Conservation (phyloP, 2,113 vertebrate species). For the Notarius quadriscutis region DNA sequence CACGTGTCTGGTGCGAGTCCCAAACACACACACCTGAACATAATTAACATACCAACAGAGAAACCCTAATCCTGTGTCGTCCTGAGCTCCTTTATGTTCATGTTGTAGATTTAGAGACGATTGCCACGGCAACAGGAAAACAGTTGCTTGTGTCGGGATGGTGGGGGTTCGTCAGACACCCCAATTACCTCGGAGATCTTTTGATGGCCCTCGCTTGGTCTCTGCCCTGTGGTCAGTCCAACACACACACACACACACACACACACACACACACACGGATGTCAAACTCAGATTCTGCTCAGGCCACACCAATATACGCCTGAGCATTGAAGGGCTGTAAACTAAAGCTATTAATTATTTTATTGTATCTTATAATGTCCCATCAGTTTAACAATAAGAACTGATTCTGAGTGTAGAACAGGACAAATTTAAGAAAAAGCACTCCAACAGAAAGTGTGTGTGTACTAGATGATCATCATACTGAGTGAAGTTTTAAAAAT, state of each 20-base stretch:
- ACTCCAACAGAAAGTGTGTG: no score
- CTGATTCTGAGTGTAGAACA: no score
- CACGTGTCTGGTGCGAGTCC: no score
- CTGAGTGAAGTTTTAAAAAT: no score
- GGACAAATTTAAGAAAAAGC: no score
- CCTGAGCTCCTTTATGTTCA: neutral
- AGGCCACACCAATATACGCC: no score
- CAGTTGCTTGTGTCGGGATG: conserved; percentile 85
- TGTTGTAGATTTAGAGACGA: conserved; percentile 79
- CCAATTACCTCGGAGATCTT: conserved; percentile 88
- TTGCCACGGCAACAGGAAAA: conserved; percentile 84
- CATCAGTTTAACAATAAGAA: no score
- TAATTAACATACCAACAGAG: neutral
- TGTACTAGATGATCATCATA: no score
- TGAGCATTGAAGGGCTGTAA: no score
- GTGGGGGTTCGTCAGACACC: conserved; percentile 90
- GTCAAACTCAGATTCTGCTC: no score
- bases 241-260: neutral
- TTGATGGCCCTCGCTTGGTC: conserved; percentile 92
- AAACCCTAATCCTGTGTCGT: neutral
- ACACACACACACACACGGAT: neutral
- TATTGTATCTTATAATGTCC: no score
- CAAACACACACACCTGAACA: neutral
- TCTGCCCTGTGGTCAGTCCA: conserved; percentile 83
- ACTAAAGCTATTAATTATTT: no score